Percentiles rank a stretch among this genome's conserved stretches.
phyloP scores from a whole-genome alignment of 2,888 invertebrate genomes.

The Calliopum simillimum region DNA sequence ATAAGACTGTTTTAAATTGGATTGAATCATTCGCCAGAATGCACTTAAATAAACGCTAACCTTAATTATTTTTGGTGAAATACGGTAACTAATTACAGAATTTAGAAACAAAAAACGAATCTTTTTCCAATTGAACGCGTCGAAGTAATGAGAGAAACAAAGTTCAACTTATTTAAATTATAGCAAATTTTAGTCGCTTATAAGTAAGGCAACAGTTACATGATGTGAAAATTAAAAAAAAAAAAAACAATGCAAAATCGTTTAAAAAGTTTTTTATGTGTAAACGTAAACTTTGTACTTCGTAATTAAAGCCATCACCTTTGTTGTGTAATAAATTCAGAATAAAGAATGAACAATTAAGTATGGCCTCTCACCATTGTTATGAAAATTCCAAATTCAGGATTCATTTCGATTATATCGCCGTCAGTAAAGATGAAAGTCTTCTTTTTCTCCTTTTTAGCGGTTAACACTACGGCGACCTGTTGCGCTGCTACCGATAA shows the following conservation, averaged over 20 bases:
- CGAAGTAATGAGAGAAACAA: background rate
- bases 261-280: background rate
- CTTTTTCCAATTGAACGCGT: too few species aligned
- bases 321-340: too few species aligned
- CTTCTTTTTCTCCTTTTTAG: slow-evolving; percentile 94
- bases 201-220: too few species aligned
- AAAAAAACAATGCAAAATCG: background rate
- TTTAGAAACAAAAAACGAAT: too few species aligned
- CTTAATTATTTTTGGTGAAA: too few species aligned
- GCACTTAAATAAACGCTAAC: slow-evolving; percentile 2
- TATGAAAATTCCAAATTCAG: slow-evolving; percentile 96
- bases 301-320: too few species aligned
- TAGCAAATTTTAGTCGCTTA: too few species aligned
- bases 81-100: too few species aligned
- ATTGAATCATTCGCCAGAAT: slow-evolving; percentile 38
- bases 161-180: too few species aligned
- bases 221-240: too few species aligned
- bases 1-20: slow-evolving; percentile 34
- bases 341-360: background rate
- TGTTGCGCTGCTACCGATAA: slow-evolving; percentile 96
- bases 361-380: slow-evolving; percentile 81
- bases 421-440: slow-evolving; percentile 94
- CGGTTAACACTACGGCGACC: slow-evolving; percentile 91
- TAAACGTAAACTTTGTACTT: background rate
- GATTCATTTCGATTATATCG: slow-evolving; percentile 90